Percentiles rank a stretch among this genome's conserved stretches.
phyloP scores from a whole-genome alignment of 2,113 vertebrate genomes.

The Andinoacara biseriatus region DNA sequence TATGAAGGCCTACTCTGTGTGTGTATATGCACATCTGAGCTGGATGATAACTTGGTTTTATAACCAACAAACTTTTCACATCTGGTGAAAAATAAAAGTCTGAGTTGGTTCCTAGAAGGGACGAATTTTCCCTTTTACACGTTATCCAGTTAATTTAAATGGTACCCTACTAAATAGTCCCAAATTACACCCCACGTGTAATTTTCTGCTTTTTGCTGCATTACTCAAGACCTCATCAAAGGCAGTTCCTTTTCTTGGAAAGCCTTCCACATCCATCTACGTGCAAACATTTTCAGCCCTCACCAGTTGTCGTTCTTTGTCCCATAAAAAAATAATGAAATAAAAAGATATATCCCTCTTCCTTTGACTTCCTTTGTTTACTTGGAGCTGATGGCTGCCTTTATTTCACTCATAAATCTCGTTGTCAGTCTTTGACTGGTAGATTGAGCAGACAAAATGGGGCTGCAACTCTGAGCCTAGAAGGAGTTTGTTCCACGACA shows the following conservation, averaged over 20 bases:
- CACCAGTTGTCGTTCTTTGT: neutral
- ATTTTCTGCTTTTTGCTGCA: slow-evolving; percentile 24
- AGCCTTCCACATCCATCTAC: neutral
- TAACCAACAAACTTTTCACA: slow-evolving; percentile 11
- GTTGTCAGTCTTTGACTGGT: slow-evolving; percentile 61
- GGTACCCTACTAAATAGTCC: slow-evolving; percentile 30
- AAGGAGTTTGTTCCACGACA: slow-evolving; percentile 79
- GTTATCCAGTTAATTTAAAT: slow-evolving; percentile 42
- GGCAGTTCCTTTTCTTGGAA: slow-evolving; percentile 2
- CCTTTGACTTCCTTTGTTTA: slow-evolving; percentile 62
- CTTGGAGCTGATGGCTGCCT: slow-evolving; percentile 48
- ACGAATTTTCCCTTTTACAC: slow-evolving; percentile 49
- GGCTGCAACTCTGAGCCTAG: slow-evolving; percentile 58
- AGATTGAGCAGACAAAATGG: slow-evolving; percentile 73
- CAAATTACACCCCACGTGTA: slow-evolving; percentile 27
- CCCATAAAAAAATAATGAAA: slow-evolving; percentile 30
- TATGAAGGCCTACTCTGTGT: neutral
- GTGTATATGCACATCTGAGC: neutral
- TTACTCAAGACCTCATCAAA: slow-evolving; percentile 29
- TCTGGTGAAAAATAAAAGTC: slow-evolving; percentile 35
- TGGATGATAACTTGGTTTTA: slow-evolving; percentile 1
- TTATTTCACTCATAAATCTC: slow-evolving; percentile 76
- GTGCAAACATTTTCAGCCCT: neutral
- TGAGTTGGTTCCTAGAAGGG: slow-evolving; percentile 32
- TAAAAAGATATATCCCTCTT: slow-evolving; percentile 50